Evolutionary conservation across 2,113 vertebrate genomes (phyloP).

Genomic region (Xenopus tropicalis): UCB_Xtro_10.0 CM004446.2:104794501-104795000

Average conservation of each 20-base stretch:
- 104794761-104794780: neutral
- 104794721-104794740: slow-evolving; percentile 30
- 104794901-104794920: no score
- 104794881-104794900: neutral
- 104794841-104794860: no score
- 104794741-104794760: slow-evolving; percentile 6
- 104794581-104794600: neutral
- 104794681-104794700: slow-evolving; percentile 22
- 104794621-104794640: slow-evolving; percentile 34
- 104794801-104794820: no score
- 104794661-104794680: slow-evolving; percentile 34
- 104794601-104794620: neutral
- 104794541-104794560: no score
- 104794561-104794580: neutral
- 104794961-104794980: no score
- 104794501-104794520: no score
- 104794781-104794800: neutral
- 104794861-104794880: neutral
- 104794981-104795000: no score
- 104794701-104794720: slow-evolving; percentile 17
- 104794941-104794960: no score
- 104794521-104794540: no score
- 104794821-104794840: no score
- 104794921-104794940: no score
- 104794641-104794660: slow-evolving; percentile 39